Conservation (phyloP, 2,113 vertebrate genomes). For the Gambusia holbrooki region DNA sequence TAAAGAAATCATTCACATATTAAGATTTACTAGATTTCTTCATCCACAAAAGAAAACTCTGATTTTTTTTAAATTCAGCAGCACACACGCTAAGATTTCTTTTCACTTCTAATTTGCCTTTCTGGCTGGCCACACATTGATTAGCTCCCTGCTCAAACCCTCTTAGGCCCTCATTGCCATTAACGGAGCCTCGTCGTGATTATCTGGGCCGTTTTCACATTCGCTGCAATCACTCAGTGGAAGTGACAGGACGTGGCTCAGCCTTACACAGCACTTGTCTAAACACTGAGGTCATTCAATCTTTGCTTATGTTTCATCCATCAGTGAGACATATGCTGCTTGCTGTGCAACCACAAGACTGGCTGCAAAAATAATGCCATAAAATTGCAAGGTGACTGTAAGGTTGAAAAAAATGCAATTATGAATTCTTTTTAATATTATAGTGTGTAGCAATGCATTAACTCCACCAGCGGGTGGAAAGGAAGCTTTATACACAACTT, state of each 20-base stretch:
- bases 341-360: constrained; percentile 18
- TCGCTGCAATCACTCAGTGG: constrained; percentile 51
- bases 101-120: constrained; percentile 15
- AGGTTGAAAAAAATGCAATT: neutral
- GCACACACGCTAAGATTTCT: constrained; percentile 8
- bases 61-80: constrained; percentile 8
- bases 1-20: constrained; percentile 25
- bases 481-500: too few species aligned
- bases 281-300: constrained; percentile 50
- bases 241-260: constrained; percentile 35
- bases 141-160: constrained; percentile 9
- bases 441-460: too few species aligned
- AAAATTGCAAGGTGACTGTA: constrained; percentile 3
- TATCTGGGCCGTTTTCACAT: constrained; percentile 19
- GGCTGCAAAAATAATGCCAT: constrained; percentile 3
- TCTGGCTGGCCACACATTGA: constrained; percentile 35
- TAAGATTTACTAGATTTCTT: constrained; percentile 37
- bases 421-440: too few species aligned
- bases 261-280: constrained; percentile 47
- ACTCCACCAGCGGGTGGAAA: too few species aligned
- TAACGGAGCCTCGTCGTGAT: constrained; percentile 17
- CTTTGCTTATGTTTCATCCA: constrained; percentile 51
- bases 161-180: neutral
- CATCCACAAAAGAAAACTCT: neutral
- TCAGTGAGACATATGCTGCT: constrained; percentile 65